Evolutionary conservation across 2,888 invertebrate species (phyloP).

Genomic region (Campaea margaritaria): DNA sequence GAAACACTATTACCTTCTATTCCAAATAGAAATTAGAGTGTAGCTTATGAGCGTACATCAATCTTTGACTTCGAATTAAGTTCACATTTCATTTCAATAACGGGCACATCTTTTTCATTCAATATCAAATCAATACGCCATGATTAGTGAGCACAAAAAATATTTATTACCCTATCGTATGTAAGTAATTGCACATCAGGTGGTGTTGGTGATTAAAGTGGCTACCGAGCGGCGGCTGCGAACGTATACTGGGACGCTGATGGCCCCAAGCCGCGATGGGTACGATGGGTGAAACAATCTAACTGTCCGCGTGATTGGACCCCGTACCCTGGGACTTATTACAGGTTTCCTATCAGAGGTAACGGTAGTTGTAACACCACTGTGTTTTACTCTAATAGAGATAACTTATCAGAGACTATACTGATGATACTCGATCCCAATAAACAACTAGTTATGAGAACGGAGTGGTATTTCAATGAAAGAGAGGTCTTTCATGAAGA

Average conservation of each 20-base stretch:
- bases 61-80: conserved; percentile 15
- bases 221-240: conserved; percentile 31
- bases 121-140: conserved; percentile 40
- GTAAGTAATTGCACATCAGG: conserved; percentile 40
- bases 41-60: conserved; percentile 23
- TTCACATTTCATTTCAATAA: conserved; percentile 32
- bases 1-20: conserved; percentile 17
- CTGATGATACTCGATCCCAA: conserved; percentile 39
- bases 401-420: conserved; percentile 42
- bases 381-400: conserved; percentile 57
- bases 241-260: conserved; percentile 16
- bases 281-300: conserved; percentile 59
- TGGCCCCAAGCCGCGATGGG: conserved; percentile 36
- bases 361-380: conserved; percentile 70
- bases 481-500: neutral
- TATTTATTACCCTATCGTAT: conserved; percentile 38
- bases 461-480: conserved; percentile 4
- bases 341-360: conserved; percentile 72
- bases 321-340: conserved; percentile 59
- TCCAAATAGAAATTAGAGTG: conserved; percentile 26
- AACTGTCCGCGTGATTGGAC: conserved; percentile 69
- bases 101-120: conserved; percentile 40
- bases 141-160: conserved; percentile 40
- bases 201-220: conserved; percentile 28
- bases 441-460: conserved; percentile 9